Percentiles rank a stretch among this genome's conserved stretches.
Evolutionary conservation across 2,797 vertebrate genomes (phyloP).

Genomic region (Pteronotus mesoamericanus): DNA sequence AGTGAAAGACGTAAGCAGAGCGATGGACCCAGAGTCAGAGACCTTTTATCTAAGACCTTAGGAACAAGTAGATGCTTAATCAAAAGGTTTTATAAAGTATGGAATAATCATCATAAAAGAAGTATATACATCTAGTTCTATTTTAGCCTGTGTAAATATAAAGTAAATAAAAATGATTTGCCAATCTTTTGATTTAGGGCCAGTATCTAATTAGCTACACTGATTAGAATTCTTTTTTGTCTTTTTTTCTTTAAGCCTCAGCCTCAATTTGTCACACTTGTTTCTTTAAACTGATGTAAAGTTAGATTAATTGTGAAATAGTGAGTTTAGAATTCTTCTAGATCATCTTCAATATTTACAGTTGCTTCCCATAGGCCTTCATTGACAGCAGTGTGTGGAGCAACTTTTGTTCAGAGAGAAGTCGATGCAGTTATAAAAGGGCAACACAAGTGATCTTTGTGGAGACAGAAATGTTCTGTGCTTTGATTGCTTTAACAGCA

Average conservation of each 20-base stretch:
- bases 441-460: background rate
- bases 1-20: background rate
- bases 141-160: conserved; percentile 1
- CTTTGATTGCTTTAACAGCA: background rate
- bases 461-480: background rate
- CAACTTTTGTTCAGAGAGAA: background rate
- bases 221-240: background rate
- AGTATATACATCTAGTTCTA: background rate
- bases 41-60: background rate
- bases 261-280: background rate
- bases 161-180: background rate
- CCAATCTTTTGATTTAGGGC: background rate
- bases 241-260: background rate
- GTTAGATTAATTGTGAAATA: background rate
- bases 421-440: background rate
- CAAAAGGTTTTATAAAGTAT: background rate
- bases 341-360: background rate
- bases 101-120: background rate
- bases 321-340: background rate
- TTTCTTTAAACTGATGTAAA: background rate
- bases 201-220: background rate
- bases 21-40: background rate
- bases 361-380: background rate
- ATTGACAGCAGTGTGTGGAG: background rate
- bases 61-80: background rate